Evolutionary conservation across 92 coral and sea anemone genomes (phyloP).

Genomic region (Heliopora coerulea): DNA sequence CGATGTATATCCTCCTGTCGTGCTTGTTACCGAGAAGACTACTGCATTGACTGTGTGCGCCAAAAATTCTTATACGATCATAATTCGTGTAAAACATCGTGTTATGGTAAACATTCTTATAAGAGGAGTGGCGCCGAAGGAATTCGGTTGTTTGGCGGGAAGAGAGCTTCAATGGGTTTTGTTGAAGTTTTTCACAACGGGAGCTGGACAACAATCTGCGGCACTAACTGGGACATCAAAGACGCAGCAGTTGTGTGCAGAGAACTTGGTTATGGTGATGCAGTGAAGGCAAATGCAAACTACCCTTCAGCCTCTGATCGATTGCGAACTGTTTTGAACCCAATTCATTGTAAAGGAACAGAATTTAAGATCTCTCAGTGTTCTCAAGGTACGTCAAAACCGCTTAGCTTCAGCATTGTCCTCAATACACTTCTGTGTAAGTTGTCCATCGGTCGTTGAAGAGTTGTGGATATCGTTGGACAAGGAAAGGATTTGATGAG

Average conservation of each 20-base stretch:
- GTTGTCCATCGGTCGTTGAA: too few species aligned
- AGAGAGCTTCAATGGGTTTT: conserved; percentile 14
- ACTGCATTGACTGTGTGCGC: too few species aligned
- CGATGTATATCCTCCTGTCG: too few species aligned
- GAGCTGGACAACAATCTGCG: conserved; percentile 48
- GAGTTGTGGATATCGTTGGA: too few species aligned
- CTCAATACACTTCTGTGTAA: too few species aligned
- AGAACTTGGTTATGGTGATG: conserved; percentile 45
- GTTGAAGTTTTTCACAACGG: conserved; percentile 32
- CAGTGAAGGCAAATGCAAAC: background rate
- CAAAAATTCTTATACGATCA: too few species aligned
- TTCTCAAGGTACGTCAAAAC: background rate
- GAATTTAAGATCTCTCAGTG: background rate
- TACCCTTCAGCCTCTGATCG: background rate
- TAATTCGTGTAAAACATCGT: too few species aligned
- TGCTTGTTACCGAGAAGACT: too few species aligned
- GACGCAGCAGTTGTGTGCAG: conserved; percentile 48
- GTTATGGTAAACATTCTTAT: conserved; percentile 20
- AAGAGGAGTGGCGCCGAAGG: conserved; percentile 11
- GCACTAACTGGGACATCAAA: conserved; percentile 37
- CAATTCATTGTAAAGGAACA: conserved; percentile 16
- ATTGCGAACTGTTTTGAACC: background rate
- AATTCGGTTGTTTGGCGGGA: conserved; percentile 18
- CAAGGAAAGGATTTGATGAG: too few species aligned
- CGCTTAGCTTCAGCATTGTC: too few species aligned